These are phyloP conservation scores for Alentia gelatinosa DNA, from an alignment of 2,888 invertebrate species.

Conservation along the genomic window DNA sequence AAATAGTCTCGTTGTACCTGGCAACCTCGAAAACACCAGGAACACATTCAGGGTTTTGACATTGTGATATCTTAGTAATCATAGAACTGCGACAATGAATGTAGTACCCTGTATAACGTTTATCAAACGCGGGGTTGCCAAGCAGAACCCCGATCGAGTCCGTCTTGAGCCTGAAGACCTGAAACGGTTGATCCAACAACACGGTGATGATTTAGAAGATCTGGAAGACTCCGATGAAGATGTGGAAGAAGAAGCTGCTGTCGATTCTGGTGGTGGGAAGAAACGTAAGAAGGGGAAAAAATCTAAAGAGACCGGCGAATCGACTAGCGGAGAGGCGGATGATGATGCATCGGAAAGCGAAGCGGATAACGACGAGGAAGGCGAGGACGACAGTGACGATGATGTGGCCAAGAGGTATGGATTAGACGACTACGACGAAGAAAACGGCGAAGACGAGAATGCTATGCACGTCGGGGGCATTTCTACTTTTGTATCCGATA, in stretches of 20 bases:
- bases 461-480: conserved; percentile 60
- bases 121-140: conserved; percentile 78
- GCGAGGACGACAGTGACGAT: background rate
- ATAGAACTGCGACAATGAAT: conserved; percentile 67
- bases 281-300: background rate
- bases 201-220: conserved; percentile 36
- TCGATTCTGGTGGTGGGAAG: background rate
- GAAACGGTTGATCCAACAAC: conserved; percentile 68
- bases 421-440: conserved; percentile 80
- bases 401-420: conserved; percentile 87
- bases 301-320: background rate
- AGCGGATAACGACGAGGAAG: conserved; percentile 70
- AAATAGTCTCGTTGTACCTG: background rate
- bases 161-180: conserved; percentile 71
- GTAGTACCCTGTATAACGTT: conserved; percentile 79
- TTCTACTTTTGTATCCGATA: conserved; percentile 78
- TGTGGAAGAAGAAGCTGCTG: conserved; percentile 37
- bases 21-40: background rate
- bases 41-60: background rate
- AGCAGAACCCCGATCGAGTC: conserved; percentile 75
- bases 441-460: conserved; percentile 46
- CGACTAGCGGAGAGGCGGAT: conserved; percentile 35
- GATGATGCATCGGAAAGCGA: conserved; percentile 68
- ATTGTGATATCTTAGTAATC: too few relatives aligned
- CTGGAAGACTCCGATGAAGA: background rate